These are phyloP conservation scores for Polyodon spathula DNA, from an alignment of 2,113 vertebrate genomes.

Conservation along the genomic window DNA sequence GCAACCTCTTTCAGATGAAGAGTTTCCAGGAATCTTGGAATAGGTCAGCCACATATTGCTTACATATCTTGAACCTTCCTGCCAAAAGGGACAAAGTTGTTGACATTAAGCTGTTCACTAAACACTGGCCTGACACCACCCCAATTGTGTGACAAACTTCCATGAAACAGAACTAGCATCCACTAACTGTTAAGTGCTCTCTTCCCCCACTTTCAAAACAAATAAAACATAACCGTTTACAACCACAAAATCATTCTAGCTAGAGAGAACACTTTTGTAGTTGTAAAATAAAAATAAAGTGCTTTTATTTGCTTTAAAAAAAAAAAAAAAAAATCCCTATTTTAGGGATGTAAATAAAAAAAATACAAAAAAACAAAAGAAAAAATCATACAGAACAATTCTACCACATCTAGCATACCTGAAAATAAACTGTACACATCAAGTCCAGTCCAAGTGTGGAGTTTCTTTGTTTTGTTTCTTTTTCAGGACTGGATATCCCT, in stretches of 20 bases:
- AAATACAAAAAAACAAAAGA: slow-evolving; percentile 42
- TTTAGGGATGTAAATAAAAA: slow-evolving; percentile 68
- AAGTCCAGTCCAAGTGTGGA: slow-evolving; percentile 54
- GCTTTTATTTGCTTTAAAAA: slow-evolving; percentile 61
- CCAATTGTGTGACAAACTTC: too few species aligned
- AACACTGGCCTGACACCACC: too few species aligned
- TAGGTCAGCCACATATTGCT: too few species aligned
- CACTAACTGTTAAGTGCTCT: background rate
- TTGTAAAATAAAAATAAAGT: slow-evolving; percentile 83
- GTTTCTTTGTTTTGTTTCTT: slow-evolving; percentile 26
- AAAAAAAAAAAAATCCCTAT: slow-evolving; percentile 59
- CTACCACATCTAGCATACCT: slow-evolving; percentile 60
- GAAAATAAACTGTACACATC: slow-evolving; percentile 64
- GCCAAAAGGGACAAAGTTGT: too few species aligned
- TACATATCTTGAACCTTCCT: too few species aligned
- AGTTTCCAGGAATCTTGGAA: too few species aligned
- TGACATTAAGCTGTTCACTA: too few species aligned
- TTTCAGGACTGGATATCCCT: slow-evolving; percentile 44
- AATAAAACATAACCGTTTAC: slow-evolving; percentile 45
- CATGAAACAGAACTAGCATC: too few species aligned
- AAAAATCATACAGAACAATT: slow-evolving; percentile 48
- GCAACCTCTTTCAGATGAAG: too few species aligned
- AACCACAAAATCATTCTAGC: slow-evolving; percentile 28
- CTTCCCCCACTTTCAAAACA: slow-evolving; percentile 19
- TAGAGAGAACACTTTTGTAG: slow-evolving; percentile 53